Evolutionary conservation across 2,113 vertebrate species (phyloP).

Genomic region (Axis porcinus): DNA sequence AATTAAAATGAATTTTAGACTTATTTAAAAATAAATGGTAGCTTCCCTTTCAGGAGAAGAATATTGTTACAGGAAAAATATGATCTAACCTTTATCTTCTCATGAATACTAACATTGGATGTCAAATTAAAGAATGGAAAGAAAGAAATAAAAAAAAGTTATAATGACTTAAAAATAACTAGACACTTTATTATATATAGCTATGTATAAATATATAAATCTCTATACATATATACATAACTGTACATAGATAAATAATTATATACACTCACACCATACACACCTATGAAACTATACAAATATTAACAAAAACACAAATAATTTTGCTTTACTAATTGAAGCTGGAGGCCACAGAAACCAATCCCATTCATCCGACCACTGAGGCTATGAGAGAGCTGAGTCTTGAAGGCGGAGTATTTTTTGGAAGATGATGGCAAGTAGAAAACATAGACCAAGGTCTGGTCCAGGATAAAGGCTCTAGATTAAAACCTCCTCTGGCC

Average conservation of each 20-base stretch:
- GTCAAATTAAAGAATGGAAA: constrained; percentile 51
- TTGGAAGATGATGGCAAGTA: not conserved
- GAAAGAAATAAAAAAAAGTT: not conserved
- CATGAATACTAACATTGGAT: constrained; percentile 56
- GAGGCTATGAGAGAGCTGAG: not conserved
- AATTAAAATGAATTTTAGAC: not conserved
- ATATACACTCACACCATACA: not conserved
- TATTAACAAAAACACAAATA: not conserved
- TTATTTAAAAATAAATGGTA: not conserved
- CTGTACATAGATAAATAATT: not conserved
- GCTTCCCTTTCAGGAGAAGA: constrained; percentile 56
- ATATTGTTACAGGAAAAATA: constrained; percentile 59
- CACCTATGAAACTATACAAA: not conserved
- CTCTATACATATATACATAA: not conserved
- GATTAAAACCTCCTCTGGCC: rapidly evolving
- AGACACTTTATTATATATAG: not conserved
- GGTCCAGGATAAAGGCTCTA: not conserved
- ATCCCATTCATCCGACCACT: not conserved
- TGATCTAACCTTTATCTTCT: constrained; percentile 51
- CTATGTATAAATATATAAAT: not conserved
- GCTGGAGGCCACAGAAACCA: not conserved
- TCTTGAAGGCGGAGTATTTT: not conserved
- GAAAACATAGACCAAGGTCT: not conserved
- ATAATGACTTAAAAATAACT: not conserved
- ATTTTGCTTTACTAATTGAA: not conserved